These are phyloP conservation scores for Tiliacea aurago DNA, from an alignment of 2,888 invertebrate species.

Conservation along the genomic window DNA sequence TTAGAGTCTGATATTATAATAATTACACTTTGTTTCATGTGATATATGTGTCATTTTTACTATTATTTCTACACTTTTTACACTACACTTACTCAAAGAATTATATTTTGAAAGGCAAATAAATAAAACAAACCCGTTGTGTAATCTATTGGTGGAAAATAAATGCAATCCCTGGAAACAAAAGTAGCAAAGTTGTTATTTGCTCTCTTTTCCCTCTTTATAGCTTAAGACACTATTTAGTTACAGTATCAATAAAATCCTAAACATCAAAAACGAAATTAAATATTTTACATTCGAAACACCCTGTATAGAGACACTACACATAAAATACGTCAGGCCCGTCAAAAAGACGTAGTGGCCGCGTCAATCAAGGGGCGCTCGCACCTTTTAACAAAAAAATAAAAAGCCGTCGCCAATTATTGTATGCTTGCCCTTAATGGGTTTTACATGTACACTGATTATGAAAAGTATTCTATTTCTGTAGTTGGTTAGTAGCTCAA, in stretches of 20 bases:
- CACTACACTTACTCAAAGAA: too few relatives aligned
- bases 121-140: not conserved
- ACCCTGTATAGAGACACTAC: constrained; percentile 74
- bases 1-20: too few relatives aligned
- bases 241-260: not conserved
- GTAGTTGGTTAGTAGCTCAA: constrained; percentile 24
- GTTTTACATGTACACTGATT: constrained; percentile 86
- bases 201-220: not conserved
- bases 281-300: constrained; percentile 50
- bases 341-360: constrained; percentile 89
- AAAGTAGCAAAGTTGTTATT: not conserved
- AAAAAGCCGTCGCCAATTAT: constrained; percentile 83
- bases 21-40: too few relatives aligned
- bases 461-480: constrained; percentile 77
- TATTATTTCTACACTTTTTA: too few relatives aligned
- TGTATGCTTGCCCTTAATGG: constrained; percentile 87
- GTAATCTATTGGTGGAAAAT: not conserved
- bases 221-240: too few relatives aligned
- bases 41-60: too few relatives aligned
- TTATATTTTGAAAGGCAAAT: not conserved
- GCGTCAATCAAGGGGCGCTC: constrained; percentile 85
- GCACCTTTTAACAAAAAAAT: constrained; percentile 80
- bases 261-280: not conserved
- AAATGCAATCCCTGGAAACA: not conserved
- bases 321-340: constrained; percentile 83